These are phyloP conservation scores for Sinocyclocheilus anophthalmus DNA, from an alignment of 2,113 vertebrate species.

Conservation along the genomic window DNA sequence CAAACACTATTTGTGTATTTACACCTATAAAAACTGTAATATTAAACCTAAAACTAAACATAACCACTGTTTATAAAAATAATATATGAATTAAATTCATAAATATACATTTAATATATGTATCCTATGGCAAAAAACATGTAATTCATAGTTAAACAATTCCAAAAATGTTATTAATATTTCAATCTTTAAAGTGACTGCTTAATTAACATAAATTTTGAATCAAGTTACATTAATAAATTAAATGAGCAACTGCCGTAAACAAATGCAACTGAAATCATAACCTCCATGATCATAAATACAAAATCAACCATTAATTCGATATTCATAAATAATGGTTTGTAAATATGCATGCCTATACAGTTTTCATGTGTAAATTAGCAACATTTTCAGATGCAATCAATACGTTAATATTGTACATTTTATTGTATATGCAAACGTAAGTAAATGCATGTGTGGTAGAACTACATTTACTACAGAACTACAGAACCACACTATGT, in stretches of 20 bases:
- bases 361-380: neutral
- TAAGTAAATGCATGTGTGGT: neutral
- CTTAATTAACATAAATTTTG: neutral
- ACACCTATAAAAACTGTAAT: too few species aligned
- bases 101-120: neutral
- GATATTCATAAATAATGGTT: neutral
- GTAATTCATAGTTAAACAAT: neutral
- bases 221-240: neutral
- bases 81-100: neutral
- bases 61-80: neutral
- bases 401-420: neutral
- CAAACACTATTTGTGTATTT: neutral
- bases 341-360: neutral
- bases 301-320: neutral
- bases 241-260: neutral
- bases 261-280: neutral
- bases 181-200: neutral
- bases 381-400: neutral
- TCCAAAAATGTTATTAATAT: neutral
- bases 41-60: neutral
- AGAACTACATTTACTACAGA: too few species aligned
- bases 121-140: neutral
- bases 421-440: slow-evolving; percentile 1
- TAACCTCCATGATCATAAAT: neutral
- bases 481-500: neutral